Base-by-base conservation (phyloP, 1,140 invertebrate species). In the Sinonovacula constricta region DNA sequence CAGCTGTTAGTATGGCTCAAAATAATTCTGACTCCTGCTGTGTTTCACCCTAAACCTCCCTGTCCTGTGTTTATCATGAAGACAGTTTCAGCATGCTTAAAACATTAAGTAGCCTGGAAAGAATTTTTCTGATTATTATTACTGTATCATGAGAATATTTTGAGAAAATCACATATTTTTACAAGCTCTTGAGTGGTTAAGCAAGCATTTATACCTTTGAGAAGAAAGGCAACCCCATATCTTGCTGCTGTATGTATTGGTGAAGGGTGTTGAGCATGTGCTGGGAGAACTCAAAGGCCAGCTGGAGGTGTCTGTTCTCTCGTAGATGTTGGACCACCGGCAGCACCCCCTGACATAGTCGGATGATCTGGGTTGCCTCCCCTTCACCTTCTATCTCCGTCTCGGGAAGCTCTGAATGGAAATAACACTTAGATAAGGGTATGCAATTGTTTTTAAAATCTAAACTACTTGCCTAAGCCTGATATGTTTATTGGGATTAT, bases 291-390 rank as follows among this genome's bases (percentile, higher is more conserved):
- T 80, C 53, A 26, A 81, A 70, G 0, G 83, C 76, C 33, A 88
- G 68, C 30, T 84, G 75, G 39, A 82, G 62, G 53, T 87, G 86
- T 39, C 80, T 82, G 68, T 85, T 87, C 22, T 84, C 83, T 56
- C 80, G 70, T 26, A 87, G 69, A 70, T 85, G 81, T 22, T 82
- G 78, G 3, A 88, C 51, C 2, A 84, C 51, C 15, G 84, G 82
- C 51, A 78, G 54, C 12, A 85, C 51, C 39, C 22, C 39, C 18
- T 67, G 22, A 66, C 63, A 60, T 26, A 68, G 3, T n/a, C 12
- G 33, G 18, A 65, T 22, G 53, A 80, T 70, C 2, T 30, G 28
- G 15, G 36, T 63, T 53, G 2, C 2, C 22, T 59, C n/a, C 5
- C 30, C 69, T 26, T 62, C 49, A 49, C 31, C 24, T 53, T 5